These are phyloP conservation scores for Yponomeuta malinellus DNA, from an alignment of 2,888 invertebrate genomes.

Conservation along the genomic window DNA sequence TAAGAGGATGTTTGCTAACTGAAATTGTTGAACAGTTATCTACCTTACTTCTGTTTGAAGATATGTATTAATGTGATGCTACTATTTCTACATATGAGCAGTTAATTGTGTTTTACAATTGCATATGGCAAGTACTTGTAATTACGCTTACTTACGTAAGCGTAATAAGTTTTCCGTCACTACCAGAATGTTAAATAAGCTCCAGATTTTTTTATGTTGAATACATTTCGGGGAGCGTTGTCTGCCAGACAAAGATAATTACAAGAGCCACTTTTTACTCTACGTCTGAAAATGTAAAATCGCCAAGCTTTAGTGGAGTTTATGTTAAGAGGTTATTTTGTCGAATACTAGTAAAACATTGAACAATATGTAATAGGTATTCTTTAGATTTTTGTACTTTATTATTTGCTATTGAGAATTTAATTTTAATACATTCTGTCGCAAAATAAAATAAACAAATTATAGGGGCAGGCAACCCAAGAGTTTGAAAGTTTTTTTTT, in stretches of 20 bases:
- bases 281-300: neutral
- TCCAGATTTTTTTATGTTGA: neutral
- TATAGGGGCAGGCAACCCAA: no score
- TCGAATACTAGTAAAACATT: no score
- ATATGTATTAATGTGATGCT: neutral
- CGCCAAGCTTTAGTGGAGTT: no score
- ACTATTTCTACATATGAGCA: no score
- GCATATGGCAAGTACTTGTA: neutral
- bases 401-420: no score
- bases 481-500: no score
- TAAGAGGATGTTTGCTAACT: neutral
- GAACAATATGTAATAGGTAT: no score
- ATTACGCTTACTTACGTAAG: neutral
- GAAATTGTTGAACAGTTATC: neutral
- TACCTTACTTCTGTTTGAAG: neutral
- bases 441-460: no score
- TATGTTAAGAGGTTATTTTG: no score
- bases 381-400: no score
- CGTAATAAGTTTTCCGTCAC: neutral
- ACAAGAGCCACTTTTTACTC: neutral
- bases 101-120: neutral
- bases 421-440: no score
- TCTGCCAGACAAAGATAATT: neutral
- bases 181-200: neutral
- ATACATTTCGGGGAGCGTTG: neutral